A percentile compares a stretch with the other conserved stretches of the same genome.
Conservation (phyloP, 1,140 invertebrate species). For the Drosophila nannoptera region DNA sequence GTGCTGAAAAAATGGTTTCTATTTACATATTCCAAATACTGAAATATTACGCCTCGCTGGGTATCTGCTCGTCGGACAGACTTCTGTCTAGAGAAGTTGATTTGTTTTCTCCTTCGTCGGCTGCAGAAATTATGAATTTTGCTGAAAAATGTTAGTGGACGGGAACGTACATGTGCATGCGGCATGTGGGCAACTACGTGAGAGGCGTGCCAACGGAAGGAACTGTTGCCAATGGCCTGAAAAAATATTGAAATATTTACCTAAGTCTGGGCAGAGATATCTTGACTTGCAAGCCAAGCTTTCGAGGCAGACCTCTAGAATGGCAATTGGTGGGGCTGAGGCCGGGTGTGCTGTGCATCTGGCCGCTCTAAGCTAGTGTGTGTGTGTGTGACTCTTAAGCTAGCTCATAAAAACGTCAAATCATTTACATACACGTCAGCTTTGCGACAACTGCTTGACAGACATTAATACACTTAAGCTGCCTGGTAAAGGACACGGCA, state of each 20-base stretch:
- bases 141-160: conserved; percentile 29
- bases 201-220: conserved; percentile 56
- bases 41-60: neutral
- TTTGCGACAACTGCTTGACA: conserved; percentile 74
- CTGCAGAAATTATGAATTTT: conserved; percentile 70
- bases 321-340: neutral
- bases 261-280: conserved; percentile 9
- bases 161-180: conserved; percentile 56
- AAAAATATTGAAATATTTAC: conserved; percentile 64
- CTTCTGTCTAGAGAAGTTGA: neutral
- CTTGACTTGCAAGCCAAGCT: conserved; percentile 1
- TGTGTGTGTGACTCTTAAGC: conserved; percentile 33
- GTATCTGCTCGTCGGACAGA: neutral
- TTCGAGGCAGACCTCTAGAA: conserved; percentile 6
- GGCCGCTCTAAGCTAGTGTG: conserved; percentile 1
- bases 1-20: neutral
- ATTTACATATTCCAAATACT: neutral
- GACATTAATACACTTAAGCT: conserved; percentile 77
- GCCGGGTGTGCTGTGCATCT: conserved; percentile 1
- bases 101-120: conserved; percentile 25
- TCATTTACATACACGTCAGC: conserved; percentile 75
- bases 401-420: conserved; percentile 75
- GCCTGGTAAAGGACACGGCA: conserved; percentile 64
- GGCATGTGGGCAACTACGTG: conserved; percentile 64
- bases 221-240: conserved; percentile 49